Evolutionary conservation across 2,888 invertebrate species (phyloP), one percentile per base, ranked within the genome.

Genomic region (Melinaea marsaeus): DNA sequence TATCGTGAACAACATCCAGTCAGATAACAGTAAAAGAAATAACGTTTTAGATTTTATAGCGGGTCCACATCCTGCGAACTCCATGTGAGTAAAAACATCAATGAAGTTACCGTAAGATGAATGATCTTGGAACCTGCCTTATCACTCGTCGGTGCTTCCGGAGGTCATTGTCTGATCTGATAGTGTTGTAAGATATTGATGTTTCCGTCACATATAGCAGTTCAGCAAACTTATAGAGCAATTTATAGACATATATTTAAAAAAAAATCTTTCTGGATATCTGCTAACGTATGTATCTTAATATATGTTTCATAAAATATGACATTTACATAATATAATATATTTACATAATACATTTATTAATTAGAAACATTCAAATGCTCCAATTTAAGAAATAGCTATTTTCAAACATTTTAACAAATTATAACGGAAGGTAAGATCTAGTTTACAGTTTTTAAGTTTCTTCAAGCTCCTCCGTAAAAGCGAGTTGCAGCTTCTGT

Each of bases 71-170:
- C 73, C 74, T 74, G 72, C 61, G 63, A 48, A 58, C 56, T 60
- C 65, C 68, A 63, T 58, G 68, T 66, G 67, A 65, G 68, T 72
- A 79, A 79, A 79, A 78, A 77, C 71, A 64, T 69, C 71, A 71
- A 72, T 72, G 74, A 72, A 71, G 72, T 73, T 75, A 76, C 79
- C 78, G 80, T 78, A 78, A 74, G 72, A 72, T 69, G 61, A 63
- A 69, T 68, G 69, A 70, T 65, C 69, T 67, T 61, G 61, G 70
- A 76, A 74, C 77, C 73, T 72, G 76, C 75, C 75, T 75, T 71
- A 71, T 73, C 72, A 64, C 70, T 68, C 72, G 81, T 79, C 79
- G 79, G 79, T 77, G 78, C 75, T 83, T 83, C 81, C 79, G 65
- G 71, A 60, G 72, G 70, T 70, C 70, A 72, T 58, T 66, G 65